Evolutionary conservation across 1,140 invertebrate species (phyloP).

Genomic region (Drosophila micromelanica): DNA sequence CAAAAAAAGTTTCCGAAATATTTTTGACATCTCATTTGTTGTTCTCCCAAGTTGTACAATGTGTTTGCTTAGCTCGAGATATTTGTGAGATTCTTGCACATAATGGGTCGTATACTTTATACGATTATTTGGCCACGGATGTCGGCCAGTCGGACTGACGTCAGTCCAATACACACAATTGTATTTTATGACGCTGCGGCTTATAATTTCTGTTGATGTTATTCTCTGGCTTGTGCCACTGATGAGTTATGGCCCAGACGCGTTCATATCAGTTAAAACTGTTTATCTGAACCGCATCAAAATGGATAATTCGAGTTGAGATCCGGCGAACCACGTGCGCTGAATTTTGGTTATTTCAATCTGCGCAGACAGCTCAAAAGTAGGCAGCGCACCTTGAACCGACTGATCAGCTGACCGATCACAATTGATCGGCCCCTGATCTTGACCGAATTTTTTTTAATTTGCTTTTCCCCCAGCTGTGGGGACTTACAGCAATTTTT

Average conservation of each 20-base stretch:
- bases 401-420: neutral
- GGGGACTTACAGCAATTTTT: constrained; percentile 4
- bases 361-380: constrained; percentile 3
- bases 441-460: neutral
- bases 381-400: constrained; percentile 1
- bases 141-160: constrained; percentile 23
- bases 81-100: constrained; percentile 36
- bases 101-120: constrained; percentile 26
- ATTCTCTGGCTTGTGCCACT: constrained; percentile 63
- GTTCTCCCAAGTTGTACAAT: constrained; percentile 38
- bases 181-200: constrained; percentile 49
- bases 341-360: neutral
- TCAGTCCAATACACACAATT: constrained; percentile 48
- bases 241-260: constrained; percentile 60
- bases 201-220: constrained; percentile 66
- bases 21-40: constrained; percentile 16
- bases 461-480: neutral
- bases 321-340: neutral
- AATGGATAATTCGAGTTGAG: neutral
- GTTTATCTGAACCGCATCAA: constrained; percentile 1
- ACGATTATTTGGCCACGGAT: constrained; percentile 30
- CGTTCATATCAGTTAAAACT: constrained; percentile 37
- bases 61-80: constrained; percentile 46
- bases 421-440: constrained; percentile 25
- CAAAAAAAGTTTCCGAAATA: constrained; percentile 30